Evolutionary conservation across 1,140 invertebrate genomes (phyloP).

Genomic region (Cydia amplana): DNA sequence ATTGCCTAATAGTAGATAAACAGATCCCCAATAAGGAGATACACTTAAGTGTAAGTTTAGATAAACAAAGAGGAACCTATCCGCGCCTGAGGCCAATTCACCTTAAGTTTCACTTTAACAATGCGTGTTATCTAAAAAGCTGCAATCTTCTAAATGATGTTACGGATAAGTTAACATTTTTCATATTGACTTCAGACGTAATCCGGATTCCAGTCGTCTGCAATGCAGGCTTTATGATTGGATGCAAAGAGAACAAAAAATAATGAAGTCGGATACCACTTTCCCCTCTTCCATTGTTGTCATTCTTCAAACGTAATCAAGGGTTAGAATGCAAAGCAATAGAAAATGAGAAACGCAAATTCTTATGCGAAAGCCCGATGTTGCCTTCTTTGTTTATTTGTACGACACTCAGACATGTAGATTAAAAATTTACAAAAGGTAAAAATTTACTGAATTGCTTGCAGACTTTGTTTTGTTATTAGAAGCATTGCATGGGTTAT

Average conservation of each 20-base stretch:
- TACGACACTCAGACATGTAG: background rate
- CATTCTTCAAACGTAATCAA: slow-evolving; percentile 56
- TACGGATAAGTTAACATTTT: background rate
- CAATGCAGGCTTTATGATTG: slow-evolving; percentile 47
- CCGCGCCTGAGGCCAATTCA: too few species aligned
- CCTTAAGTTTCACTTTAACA: too few species aligned
- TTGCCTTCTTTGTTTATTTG: slow-evolving; percentile 21
- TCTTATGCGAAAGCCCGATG: slow-evolving; percentile 22
- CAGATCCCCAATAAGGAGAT: too few species aligned
- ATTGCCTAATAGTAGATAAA: too few species aligned
- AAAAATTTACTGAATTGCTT: background rate
- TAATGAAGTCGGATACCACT: slow-evolving; percentile 49
- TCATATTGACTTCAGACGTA: background rate
- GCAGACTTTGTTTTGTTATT: background rate
- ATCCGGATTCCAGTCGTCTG: slow-evolving; percentile 35
- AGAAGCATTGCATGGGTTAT: too few species aligned
- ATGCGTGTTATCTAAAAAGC: too few species aligned
- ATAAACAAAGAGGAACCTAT: too few species aligned
- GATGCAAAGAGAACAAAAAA: slow-evolving; percentile 46
- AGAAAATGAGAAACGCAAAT: slow-evolving; percentile 37
- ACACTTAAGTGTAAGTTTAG: too few species aligned
- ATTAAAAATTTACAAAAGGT: slow-evolving; percentile 3
- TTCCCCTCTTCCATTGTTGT: slow-evolving; percentile 42
- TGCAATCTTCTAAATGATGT: background rate
- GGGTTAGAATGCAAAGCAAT: slow-evolving; percentile 43